Evolutionary conservation across 2,888 invertebrate species (phyloP), one percentile per base, ranked within the genome.

Genomic region (Eupithecia subumbrata): DNA sequence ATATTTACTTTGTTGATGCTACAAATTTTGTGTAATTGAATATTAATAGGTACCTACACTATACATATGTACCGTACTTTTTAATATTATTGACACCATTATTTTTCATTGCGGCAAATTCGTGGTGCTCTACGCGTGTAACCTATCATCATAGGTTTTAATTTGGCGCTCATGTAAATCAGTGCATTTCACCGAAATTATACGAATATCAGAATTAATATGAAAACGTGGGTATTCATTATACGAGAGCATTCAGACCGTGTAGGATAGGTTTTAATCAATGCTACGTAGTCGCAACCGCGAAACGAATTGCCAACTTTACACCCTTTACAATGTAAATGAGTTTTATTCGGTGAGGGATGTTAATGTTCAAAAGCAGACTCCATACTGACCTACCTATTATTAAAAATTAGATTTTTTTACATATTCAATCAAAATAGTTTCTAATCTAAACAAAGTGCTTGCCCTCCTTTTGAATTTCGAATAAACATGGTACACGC

Each of bases 261-360:
- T 87, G 84, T 84, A 86, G 80, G 83, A 85, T 85, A 86, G 85
- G 82, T 82, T 88, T 89, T 89, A 88, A 89, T 89, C 88, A 87
- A 88, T 84, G 86, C 82, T 83, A 82, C 84, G 76, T 80, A 86
- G 84, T 84, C 86, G 84, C 79, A 83, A 83, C 84, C 78, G 83
- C 84, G 85, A 84, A 85, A 84, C 85, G 86, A 85, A 86, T 85
- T 84, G 84, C 82, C 81, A 81, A 85, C 85, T 83, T 85, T 78
- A 84, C 77, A 75, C 77, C 72, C 75, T 72, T 74, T 74, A 85
- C 85, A 87, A 89, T 88, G 87, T 82, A 87, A 86, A 89, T 87
- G 86, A 85, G 86, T 84, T 88, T 85, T 86, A 88, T 87, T 89
- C 84, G 45, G 52, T 30, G 48, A 66, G 25, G 68, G 30, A 64